Evolutionary conservation across 2,888 invertebrate species (phyloP).

Genomic region (Amiota minor): DNA sequence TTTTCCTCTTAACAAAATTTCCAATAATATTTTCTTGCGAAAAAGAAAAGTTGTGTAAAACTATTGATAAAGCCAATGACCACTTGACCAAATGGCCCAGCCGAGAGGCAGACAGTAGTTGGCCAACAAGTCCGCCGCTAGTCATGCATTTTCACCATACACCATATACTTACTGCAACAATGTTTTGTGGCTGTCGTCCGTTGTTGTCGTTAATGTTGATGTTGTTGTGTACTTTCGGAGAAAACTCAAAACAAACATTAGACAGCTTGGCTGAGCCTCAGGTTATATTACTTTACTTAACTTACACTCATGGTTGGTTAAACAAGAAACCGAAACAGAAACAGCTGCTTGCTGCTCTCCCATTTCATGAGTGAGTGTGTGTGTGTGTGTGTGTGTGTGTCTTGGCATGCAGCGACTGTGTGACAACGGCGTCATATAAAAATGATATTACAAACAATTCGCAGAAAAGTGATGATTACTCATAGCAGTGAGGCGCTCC

Average conservation of each 20-base stretch:
- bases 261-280: too few relatives aligned
- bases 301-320: too few relatives aligned
- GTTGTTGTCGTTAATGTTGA: background rate
- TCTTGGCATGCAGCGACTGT: background rate
- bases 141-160: background rate
- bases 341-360: too few relatives aligned
- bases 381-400: background rate
- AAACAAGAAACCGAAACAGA: too few relatives aligned
- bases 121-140: background rate
- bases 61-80: constrained; percentile 24
- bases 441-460: constrained; percentile 20
- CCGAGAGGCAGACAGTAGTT: background rate
- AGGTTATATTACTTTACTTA: too few relatives aligned
- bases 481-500: background rate
- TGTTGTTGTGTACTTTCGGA: constrained; percentile 4
- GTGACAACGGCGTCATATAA: constrained; percentile 8
- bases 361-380: background rate
- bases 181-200: background rate
- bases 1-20: background rate
- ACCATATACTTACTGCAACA: too few relatives aligned
- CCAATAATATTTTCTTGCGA: background rate
- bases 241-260: constrained; percentile 13
- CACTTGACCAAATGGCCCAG: background rate
- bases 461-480: constrained; percentile 22
- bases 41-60: constrained; percentile 22